Base-by-base conservation (phyloP, 1,140 invertebrate species). In the Belonocnema kinseyi region DNA sequence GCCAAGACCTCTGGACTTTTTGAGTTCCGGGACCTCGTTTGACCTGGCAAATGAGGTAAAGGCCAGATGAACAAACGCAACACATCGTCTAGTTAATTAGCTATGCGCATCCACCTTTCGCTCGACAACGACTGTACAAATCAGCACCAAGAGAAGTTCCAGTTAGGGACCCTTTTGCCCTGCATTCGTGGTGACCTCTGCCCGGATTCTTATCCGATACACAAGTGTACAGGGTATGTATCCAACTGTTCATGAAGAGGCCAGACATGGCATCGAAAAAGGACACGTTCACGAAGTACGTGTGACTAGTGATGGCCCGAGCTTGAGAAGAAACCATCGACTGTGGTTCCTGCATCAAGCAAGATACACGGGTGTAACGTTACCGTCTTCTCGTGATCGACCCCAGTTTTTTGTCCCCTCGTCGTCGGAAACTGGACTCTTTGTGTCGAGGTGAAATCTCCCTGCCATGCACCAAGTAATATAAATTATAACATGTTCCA, bases 1-100 rank as follows among this genome's bases (percentile, higher is more conserved):
- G 58, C 58, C 58, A 61, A 61, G 58, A 61, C 58, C 58, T 61
- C 58, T 61, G 21, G 26, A 26, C 33, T 61, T 61, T 19, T 61
- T 61, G 26, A 61, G 58, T 61, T 61, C 58, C 21, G 12, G 58
- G 19, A 21, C 26, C 58, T 14, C 33, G 12, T 21, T 61, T 61
- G 58, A 61, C 58, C 58, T 26, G 58, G 58, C 58, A 61, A 61
- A 61, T 26, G 12, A 61, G 58, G 17, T 33, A 61, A 61, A 61
- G 13, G 21, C 11, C 12, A 61, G 40, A 61, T 61, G 58, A 61
- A 21, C 58, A 61, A 61, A 58, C 19, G 21, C 14, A 7, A 61
- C 58, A 61, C 58, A 61, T 26, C 58, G 2, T 33, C 19, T 61
- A 6, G 11, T 26, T 40, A 61, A 61, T 61, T 61, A 61, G 58